phyloP scores from a whole-genome alignment of 2,888 invertebrate genomes.

The Acholoe squamosa region DNA sequence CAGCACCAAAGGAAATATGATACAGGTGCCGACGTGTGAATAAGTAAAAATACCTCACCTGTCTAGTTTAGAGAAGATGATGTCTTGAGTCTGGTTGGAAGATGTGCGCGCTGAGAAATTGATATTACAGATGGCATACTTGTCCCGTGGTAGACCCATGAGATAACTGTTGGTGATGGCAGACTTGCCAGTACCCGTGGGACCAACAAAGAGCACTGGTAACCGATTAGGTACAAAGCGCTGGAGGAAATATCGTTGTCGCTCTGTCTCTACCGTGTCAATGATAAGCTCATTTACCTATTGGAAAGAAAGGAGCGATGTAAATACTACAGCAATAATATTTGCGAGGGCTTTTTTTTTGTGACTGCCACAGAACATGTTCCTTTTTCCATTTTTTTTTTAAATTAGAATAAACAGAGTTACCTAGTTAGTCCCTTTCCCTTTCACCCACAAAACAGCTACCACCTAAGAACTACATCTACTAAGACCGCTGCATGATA shows the following conservation, averaged over 20 bases:
- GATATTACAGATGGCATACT: slow-evolving; percentile 81
- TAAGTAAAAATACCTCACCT: slow-evolving; percentile 75
- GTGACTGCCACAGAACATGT: too few species aligned
- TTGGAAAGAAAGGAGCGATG: background rate
- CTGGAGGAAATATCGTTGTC: slow-evolving; percentile 81
- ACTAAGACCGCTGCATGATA: too few species aligned
- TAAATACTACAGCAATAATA: background rate
- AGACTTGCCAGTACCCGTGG: slow-evolving; percentile 82
- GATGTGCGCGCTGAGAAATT: slow-evolving; percentile 83
- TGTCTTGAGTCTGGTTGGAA: slow-evolving; percentile 83
- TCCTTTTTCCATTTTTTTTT: too few species aligned
- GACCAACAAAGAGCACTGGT: slow-evolving; percentile 81
- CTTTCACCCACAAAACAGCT: too few species aligned
- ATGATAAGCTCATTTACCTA: slow-evolving; percentile 80
- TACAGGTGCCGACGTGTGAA: background rate
- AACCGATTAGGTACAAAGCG: slow-evolving; percentile 74
- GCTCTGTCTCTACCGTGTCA: slow-evolving; percentile 81
- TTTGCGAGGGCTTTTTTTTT: background rate
- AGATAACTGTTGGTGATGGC: slow-evolving; percentile 82
- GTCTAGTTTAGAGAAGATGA: slow-evolving; percentile 82
- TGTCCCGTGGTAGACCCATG: slow-evolving; percentile 78
- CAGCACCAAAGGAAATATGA: too few species aligned
- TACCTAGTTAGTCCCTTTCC: too few species aligned
- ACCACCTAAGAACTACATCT: too few species aligned
- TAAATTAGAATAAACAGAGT: too few species aligned